Evolutionary conservation across 2,888 invertebrate genomes (phyloP), one percentile per base, ranked within the genome.

Genomic region (Zygaena filipendulae): DNA sequence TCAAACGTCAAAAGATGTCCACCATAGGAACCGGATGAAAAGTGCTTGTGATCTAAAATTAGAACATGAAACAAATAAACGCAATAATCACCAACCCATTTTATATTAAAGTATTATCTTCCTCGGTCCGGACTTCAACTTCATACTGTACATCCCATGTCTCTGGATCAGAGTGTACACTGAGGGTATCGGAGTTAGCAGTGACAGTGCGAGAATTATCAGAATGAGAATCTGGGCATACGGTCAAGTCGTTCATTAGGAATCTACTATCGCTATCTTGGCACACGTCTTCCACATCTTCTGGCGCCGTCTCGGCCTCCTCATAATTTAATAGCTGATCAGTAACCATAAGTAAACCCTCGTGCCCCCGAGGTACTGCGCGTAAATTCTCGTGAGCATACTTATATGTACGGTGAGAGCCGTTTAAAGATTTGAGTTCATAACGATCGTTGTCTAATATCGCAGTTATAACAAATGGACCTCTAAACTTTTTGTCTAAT

Each of bases 381-480:
- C 23, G 23, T 4, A 23, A 13, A 23, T 36, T 39, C n/a, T 40
- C 42, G 11, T 40, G 39, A 1, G 40, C 23, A 11, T 42, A 39
- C 21, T 45, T 43, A 11, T 28, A 37, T 1, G 24, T 26, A 2
- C 37, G 19, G 21, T 39, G 25, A 16, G 35, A 37, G 3, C 32
- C 22, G 18, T 27, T 22, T 7, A 42, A 9, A 10, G 21, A 21
- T 19, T 27, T 31, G 2, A 39, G 21, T 16, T 37, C 38, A 9
- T 43, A 43, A 1, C 42, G 19, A 11, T 40, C 39, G 11, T 40
- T 30, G 1, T 40, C 35, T 20, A 44, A 21, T 1, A 36, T 32
- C 4, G 23, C 21, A 2, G 23, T 26, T 3, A 45, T 35, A 2
- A 26, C 13, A 14, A 29, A 40, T 3, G 40, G 35, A 11, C 36